Evolutionary conservation across 2,888 invertebrate species (phyloP), one percentile per base, ranked within the genome.

Genomic region (Drosophila paucipuncta): DNA sequence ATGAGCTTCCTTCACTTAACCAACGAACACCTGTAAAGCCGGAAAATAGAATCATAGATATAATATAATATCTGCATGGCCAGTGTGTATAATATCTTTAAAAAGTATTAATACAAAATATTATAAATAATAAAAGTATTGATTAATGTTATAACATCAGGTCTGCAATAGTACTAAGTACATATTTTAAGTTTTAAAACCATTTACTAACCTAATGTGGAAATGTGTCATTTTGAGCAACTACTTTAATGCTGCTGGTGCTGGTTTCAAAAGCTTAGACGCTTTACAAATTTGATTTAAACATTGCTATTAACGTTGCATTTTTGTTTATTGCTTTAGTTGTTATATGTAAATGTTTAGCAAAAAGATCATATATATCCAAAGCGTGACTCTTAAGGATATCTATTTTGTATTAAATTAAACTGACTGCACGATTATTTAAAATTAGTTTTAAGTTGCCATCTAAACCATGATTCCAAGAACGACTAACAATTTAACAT

Each of bases 351-450:
- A 50, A 13, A 30, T 41, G 18, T 47, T 37, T 68, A 31, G 25
- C 47, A 47, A 53, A 33, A 25, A n/a, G 30, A 11, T 43, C 3
- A 25, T 18, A 54, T 25, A 33, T 52, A 69, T 35, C 49, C 31
- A 22, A 37, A 64, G 35, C 39, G 16, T 49, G 66, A 54, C 18
- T 50, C 52, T 80, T 68, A 37, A 53, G 61, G n/a, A 37, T 30
- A 70, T 41, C 43, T 53, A 25, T 60, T 72, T 30, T 57, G 37
- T 65, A 64, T 77, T 73, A 30, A 68, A 61, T 55, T 37, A 62
- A 68, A 16, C 28, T 47, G 70, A 78, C 75, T 79, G 80, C 80
- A 80, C 80, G 82, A 55, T 68, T 68, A 52, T 74, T 63, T 41
- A 18, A 67, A 64, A 50, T 64, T 73, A 79, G 73, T 65, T 58